These are phyloP conservation scores for Pinna nobilis DNA, from an alignment of 1,140 invertebrate genomes.

Conservation along the genomic window DNA sequence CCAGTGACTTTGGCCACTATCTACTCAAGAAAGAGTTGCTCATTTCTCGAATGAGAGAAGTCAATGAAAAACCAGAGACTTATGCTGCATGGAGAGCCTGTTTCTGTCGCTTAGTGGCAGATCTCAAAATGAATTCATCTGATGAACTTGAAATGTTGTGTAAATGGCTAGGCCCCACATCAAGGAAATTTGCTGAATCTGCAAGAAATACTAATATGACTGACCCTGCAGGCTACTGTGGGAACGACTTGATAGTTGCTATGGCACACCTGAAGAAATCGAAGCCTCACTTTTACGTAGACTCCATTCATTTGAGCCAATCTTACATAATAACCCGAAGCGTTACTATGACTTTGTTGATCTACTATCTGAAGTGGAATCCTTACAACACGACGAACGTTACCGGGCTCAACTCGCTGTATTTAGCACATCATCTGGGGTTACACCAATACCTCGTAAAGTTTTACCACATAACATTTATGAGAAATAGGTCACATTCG, in stretches of 20 bases:
- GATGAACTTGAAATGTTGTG: constrained; percentile 16
- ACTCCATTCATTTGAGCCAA: constrained; percentile 3
- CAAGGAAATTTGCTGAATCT: too few relatives aligned
- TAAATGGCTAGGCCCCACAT: too few relatives aligned
- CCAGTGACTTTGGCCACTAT: neutral
- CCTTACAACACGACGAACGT: too few relatives aligned
- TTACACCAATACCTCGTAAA: neutral
- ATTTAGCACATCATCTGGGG: neutral
- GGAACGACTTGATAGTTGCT: too few relatives aligned
- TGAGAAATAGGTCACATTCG: neutral
- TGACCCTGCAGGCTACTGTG: constrained; percentile 1
- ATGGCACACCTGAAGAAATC: neutral
- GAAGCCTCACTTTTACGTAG: constrained; percentile 7
- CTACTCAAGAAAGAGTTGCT: constrained; percentile 4
- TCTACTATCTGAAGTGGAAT: too few relatives aligned
- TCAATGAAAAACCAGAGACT: constrained; percentile 13
- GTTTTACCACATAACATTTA: neutral
- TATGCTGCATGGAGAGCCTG: neutral
- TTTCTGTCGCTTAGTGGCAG: neutral
- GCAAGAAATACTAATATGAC: too few relatives aligned
- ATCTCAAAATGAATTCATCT: neutral
- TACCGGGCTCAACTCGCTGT: neutral
- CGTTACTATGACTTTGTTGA: too few relatives aligned
- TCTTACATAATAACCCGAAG: too few relatives aligned
- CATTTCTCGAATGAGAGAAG: neutral